Percentiles rank a stretch among this genome's conserved stretches.
These are phyloP conservation scores for Liasis olivaceus DNA, from an alignment of 2,797 vertebrate genomes.

Conservation along the genomic window DNA sequence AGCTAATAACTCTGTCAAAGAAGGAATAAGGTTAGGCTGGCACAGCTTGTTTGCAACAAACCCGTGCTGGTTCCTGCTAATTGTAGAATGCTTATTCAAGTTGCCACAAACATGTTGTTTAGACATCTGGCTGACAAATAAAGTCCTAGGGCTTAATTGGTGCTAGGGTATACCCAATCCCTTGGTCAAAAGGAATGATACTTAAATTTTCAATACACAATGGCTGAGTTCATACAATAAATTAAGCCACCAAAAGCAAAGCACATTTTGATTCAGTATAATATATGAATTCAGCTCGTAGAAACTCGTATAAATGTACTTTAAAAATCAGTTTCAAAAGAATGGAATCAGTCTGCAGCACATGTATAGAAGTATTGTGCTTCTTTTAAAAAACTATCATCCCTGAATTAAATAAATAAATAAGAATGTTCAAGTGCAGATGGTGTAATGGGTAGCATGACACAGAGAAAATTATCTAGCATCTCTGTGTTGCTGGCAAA, in stretches of 20 bases:
- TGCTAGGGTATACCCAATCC: neutral
- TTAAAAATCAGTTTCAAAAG: conserved; percentile 35
- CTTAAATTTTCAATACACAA: neutral
- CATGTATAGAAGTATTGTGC: conserved; percentile 62
- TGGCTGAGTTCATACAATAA: neutral
- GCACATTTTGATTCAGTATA: neutral
- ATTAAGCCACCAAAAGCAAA: neutral
- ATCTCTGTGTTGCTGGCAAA: neutral
- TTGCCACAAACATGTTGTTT: neutral
- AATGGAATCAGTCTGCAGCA: conserved; percentile 22
- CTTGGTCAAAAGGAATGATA: neutral
- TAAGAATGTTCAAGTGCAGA: conserved; percentile 62
- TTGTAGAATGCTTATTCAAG: neutral
- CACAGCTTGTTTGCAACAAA: neutral
- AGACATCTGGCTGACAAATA: neutral
- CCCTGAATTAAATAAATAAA: conserved; percentile 67
- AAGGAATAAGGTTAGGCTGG: neutral
- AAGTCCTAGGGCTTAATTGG: neutral
- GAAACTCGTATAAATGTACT: conserved; percentile 45
- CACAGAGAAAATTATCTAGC: conserved; percentile 31
- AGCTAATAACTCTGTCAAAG: neutral
- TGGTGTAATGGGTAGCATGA: conserved; percentile 62
- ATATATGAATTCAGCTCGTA: neutral
- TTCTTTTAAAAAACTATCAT: conserved; percentile 63
- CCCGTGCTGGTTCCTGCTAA: neutral